These are phyloP conservation scores for Therioaphis trifolii DNA, from an alignment of 2,888 invertebrate genomes.

Conservation along the genomic window DNA sequence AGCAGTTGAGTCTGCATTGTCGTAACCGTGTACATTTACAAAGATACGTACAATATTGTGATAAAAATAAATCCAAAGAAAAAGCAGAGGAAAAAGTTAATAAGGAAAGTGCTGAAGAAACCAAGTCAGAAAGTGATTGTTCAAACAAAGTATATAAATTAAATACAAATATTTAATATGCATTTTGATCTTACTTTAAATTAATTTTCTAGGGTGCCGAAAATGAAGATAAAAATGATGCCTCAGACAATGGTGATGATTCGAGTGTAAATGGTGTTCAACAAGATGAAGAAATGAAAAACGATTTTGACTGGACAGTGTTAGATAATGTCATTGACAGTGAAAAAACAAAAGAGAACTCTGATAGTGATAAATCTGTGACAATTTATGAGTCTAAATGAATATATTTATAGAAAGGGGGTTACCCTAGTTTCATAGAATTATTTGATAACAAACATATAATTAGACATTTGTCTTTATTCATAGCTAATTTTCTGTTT, in stretches of 20 bases:
- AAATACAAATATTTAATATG: neutral
- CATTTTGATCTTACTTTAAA: neutral
- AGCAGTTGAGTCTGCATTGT: conserved; percentile 79
- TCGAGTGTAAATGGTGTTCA: conserved; percentile 35
- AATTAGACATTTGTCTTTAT: neutral
- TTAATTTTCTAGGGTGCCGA: conserved; percentile 31
- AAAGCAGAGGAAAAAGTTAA: neutral
- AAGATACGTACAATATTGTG: conserved; percentile 75
- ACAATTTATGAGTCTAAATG: neutral
- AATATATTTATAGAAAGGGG: neutral
- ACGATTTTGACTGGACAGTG: conserved; percentile 37
- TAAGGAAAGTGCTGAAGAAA: conserved; percentile 27
- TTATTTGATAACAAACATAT: neutral
- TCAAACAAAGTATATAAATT: conserved; percentile 47
- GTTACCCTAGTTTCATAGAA: neutral
- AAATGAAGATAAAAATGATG: conserved; percentile 47
- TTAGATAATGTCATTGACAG: conserved; percentile 32
- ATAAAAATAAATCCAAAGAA: conserved; percentile 53
- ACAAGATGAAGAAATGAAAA: conserved; percentile 21
- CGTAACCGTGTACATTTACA: conserved; percentile 80
- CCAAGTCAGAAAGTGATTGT: conserved; percentile 45
- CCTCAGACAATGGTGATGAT: conserved; percentile 39
- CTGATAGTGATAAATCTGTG: conserved; percentile 36
- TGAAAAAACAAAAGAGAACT: conserved; percentile 7
- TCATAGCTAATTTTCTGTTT: neutral